These are phyloP conservation scores for Meteorus sp. DNA, from an alignment of 1,140 invertebrate genomes.

Conservation along the genomic window DNA sequence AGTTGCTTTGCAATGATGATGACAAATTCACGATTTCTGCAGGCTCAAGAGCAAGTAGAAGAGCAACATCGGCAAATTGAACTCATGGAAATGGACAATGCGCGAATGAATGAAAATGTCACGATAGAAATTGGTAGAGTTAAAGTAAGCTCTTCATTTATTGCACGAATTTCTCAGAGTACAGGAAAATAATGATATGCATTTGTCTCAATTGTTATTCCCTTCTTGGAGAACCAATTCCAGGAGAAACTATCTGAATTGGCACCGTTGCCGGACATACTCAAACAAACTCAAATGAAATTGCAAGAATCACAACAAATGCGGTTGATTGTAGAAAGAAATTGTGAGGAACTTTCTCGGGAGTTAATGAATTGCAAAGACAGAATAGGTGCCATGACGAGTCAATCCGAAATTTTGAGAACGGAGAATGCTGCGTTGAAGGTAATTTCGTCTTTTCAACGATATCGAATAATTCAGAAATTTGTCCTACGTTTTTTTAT, in stretches of 20 bases:
- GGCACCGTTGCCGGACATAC: constrained; percentile 70
- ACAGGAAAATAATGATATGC: too few species aligned
- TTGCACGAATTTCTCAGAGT: too few species aligned
- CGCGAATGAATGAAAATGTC: constrained; percentile 74
- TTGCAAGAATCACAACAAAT: constrained; percentile 71
- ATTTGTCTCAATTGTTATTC: not conserved
- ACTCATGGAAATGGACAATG: constrained; percentile 75
- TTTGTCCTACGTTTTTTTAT: not conserved
- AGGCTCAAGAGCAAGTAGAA: constrained; percentile 72
- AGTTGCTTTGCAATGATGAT: not conserved
- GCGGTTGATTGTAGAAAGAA: constrained; percentile 65
- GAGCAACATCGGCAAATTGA: constrained; percentile 73
- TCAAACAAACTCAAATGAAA: constrained; percentile 73
- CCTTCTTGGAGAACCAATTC: constrained; percentile 59
- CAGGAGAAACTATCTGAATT: constrained; percentile 77
- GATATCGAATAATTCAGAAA: not conserved
- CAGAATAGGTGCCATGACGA: constrained; percentile 53
- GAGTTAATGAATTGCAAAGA: constrained; percentile 63
- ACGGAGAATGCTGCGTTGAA: constrained; percentile 40
- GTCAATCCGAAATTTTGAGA: constrained; percentile 39
- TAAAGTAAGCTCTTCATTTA: too few species aligned
- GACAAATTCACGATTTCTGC: not conserved
- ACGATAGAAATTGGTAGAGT: constrained; percentile 73
- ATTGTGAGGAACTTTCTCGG: constrained; percentile 63
- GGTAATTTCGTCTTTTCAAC: constrained; percentile 27